These are phyloP conservation scores for Lutraria rhynchaena DNA, from an alignment of 1,140 invertebrate species.

Conservation along the genomic window DNA sequence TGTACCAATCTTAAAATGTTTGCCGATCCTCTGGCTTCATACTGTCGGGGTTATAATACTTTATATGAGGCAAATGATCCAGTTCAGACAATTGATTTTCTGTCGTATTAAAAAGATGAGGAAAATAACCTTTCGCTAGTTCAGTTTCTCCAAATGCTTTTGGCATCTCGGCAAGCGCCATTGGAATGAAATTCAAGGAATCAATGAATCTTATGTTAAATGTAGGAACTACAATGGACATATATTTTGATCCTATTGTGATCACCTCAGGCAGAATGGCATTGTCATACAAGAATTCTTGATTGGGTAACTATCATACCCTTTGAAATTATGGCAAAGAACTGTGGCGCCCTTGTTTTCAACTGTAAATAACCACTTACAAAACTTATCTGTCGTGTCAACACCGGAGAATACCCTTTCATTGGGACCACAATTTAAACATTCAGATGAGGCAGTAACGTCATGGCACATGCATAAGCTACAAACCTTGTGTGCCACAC, in stretches of 20 bases:
- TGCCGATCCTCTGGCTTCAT: constrained; percentile 17
- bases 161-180: constrained; percentile 36
- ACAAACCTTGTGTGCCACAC: constrained; percentile 29
- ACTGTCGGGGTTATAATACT: constrained; percentile 23
- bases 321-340: constrained; percentile 34
- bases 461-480: neutral
- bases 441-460: constrained; percentile 4
- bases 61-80: constrained; percentile 6
- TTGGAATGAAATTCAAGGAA: constrained; percentile 42
- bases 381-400: neutral
- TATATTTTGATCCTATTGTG: too few relatives aligned
- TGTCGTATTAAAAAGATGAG: constrained; percentile 36
- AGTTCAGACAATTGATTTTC: constrained; percentile 18
- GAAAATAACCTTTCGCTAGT: constrained; percentile 49
- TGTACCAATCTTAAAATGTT: constrained; percentile 36
- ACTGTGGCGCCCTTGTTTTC: constrained; percentile 18
- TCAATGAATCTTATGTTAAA: constrained; percentile 30
- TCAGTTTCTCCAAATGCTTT: constrained; percentile 51
- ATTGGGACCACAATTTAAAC: constrained; percentile 13
- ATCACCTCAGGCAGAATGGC: constrained; percentile 26
- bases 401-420: constrained; percentile 9
- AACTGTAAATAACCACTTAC: constrained; percentile 24
- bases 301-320: constrained; percentile 42
- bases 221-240: constrained; percentile 16
- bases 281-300: constrained; percentile 15